A percentile compares a stretch with the other conserved stretches of the same genome.
Evolutionary conservation across 2,888 invertebrate species (phyloP).

Genomic region (Cephalotes varians): DNA sequence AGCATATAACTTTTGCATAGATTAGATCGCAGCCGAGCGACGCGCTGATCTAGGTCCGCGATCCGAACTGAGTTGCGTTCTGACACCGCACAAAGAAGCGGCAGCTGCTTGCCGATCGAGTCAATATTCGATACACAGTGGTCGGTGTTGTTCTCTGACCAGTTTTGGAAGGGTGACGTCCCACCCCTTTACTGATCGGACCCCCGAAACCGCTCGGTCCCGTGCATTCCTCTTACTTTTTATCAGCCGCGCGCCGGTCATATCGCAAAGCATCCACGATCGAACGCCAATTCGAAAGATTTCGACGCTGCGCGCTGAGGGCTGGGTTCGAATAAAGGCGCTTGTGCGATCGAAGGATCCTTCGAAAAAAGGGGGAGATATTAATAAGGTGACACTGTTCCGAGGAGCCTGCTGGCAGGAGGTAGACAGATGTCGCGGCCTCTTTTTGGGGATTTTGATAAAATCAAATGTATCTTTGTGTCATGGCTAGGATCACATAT

Average conservation of each 20-base stretch:
- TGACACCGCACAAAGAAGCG: slow-evolving; percentile 75
- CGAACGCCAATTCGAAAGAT: slow-evolving; percentile 69
- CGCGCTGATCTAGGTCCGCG: slow-evolving; percentile 37
- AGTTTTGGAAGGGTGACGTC: slow-evolving; percentile 76
- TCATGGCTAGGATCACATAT: background rate
- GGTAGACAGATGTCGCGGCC: slow-evolving; percentile 71
- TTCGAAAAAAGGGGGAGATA: slow-evolving; percentile 69
- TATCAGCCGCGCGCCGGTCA: slow-evolving; percentile 64
- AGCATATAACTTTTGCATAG: slow-evolving; percentile 52
- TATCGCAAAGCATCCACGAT: slow-evolving; percentile 69
- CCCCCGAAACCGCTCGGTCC: slow-evolving; percentile 62
- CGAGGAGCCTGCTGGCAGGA: slow-evolving; percentile 49
- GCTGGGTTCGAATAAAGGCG: slow-evolving; percentile 55
- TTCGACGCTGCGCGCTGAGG: slow-evolving; percentile 11
- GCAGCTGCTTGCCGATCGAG: slow-evolving; percentile 80
- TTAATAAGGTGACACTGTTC: slow-evolving; percentile 77
- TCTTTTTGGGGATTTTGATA: slow-evolving; percentile 28
- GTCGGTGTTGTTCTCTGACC: slow-evolving; percentile 75
- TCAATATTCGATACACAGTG: slow-evolving; percentile 82
- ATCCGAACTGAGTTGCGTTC: slow-evolving; percentile 25
- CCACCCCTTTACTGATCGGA: slow-evolving; percentile 69
- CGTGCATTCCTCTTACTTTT: slow-evolving; percentile 81
- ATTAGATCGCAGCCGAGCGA: slow-evolving; percentile 48
- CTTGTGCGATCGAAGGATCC: slow-evolving; percentile 48
- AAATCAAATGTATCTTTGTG: slow-evolving; percentile 45